phyloP scores from a whole-genome alignment of 2,113 vertebrate species.

The Amphiprion percula region DNA sequence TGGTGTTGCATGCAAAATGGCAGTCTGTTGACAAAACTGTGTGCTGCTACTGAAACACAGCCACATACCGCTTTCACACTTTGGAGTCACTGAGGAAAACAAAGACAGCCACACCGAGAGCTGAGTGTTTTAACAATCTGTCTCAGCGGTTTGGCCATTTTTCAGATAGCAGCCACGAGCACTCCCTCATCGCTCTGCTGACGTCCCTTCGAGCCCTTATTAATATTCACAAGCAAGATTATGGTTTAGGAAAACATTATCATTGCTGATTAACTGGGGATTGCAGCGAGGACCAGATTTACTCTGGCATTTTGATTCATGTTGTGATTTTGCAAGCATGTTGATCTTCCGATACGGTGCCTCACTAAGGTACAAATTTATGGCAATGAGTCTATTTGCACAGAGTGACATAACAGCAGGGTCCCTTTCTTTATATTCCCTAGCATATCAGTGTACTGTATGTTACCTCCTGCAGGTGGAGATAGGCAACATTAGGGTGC shows the following conservation, averaged over 20 bases:
- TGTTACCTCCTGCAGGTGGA: conserved; percentile 2
- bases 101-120: conserved; percentile 55
- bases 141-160: conserved; percentile 33
- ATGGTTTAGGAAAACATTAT: conserved; percentile 72
- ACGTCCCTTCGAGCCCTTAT: conserved; percentile 61
- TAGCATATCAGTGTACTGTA: conserved; percentile 2
- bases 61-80: conserved; percentile 45
- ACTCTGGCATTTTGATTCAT: conserved; percentile 57
- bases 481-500: neutral
- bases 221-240: conserved; percentile 72
- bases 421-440: conserved; percentile 29
- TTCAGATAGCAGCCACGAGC: conserved; percentile 39
- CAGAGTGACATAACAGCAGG: conserved; percentile 37
- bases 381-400: conserved; percentile 56
- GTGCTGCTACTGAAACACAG: conserved; percentile 51
- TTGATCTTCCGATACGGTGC: conserved; percentile 45
- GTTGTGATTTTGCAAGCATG: conserved; percentile 64
- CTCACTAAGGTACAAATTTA: conserved; percentile 50
- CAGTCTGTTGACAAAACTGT: conserved; percentile 54
- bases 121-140: conserved; percentile 58
- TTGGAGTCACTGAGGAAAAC: conserved; percentile 51
- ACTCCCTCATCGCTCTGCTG: conserved; percentile 45
- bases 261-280: conserved; percentile 61
- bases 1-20: conserved; percentile 53
- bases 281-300: conserved; percentile 52